Percentiles rank a stretch among this genome's conserved stretches.
phyloP scores from a whole-genome alignment of 2,797 vertebrate species.

The Melanotaenia parkinsoni region DNA sequence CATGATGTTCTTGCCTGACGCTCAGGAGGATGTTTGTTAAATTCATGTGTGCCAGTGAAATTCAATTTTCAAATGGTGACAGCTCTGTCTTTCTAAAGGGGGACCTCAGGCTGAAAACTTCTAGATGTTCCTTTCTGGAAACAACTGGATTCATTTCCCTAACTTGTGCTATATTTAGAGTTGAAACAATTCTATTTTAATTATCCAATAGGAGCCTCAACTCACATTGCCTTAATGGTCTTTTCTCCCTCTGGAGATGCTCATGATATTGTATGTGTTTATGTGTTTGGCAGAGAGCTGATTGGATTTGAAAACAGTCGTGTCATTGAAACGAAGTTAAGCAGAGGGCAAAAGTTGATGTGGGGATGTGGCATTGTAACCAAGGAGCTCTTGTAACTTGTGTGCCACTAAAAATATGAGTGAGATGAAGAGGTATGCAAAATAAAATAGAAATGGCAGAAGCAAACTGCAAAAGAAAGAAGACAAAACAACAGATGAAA shows the following conservation, averaged over 20 bases:
- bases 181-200: slow-evolving; percentile 1
- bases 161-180: slow-evolving; percentile 34
- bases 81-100: slow-evolving; percentile 5
- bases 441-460: background rate
- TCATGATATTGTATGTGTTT: slow-evolving; percentile 47
- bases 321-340: slow-evolving; percentile 64
- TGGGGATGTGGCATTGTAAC: slow-evolving; percentile 15
- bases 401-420: background rate
- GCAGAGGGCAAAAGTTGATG: slow-evolving; percentile 60
- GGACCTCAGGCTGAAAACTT: slow-evolving; percentile 1
- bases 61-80: slow-evolving; percentile 18
- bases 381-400: background rate
- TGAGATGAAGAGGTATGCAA: background rate
- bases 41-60: background rate
- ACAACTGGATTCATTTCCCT: slow-evolving; percentile 16
- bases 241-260: slow-evolving; percentile 47
- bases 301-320: slow-evolving; percentile 64
- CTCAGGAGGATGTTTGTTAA: slow-evolving; percentile 6
- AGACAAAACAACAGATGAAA: slow-evolving; percentile 1
- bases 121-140: slow-evolving; percentile 17
- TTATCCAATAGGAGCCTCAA: slow-evolving; percentile 17
- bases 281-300: slow-evolving; percentile 48
- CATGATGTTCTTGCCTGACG: slow-evolving; percentile 15
- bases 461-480: background rate
- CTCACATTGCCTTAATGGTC: slow-evolving; percentile 24